phyloP scores from a whole-genome alignment of 2,797 vertebrate genomes.

The Toxotes lorentzi region DNA sequence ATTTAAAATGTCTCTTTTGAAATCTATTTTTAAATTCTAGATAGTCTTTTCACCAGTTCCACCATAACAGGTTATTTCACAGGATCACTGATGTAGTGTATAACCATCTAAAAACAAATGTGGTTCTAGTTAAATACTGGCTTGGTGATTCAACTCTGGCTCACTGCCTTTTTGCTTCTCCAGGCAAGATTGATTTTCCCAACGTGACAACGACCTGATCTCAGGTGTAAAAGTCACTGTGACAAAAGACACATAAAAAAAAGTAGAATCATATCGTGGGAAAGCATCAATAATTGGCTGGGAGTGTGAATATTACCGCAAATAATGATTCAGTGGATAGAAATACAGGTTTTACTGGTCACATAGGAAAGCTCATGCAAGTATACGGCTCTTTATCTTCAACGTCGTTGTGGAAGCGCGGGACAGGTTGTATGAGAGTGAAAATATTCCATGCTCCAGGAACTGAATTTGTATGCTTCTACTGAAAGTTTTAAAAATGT shows the following conservation, averaged over 20 bases:
- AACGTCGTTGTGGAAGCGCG: conserved; percentile 17
- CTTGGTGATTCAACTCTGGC: conserved; percentile 66
- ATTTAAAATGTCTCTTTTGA: not conserved
- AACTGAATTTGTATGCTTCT: conserved; percentile 42
- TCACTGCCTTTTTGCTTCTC: conserved; percentile 68
- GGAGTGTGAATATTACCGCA: conserved; percentile 64
- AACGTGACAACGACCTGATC: conserved; percentile 70
- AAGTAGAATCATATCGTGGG: conserved; percentile 80
- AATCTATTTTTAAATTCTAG: not conserved
- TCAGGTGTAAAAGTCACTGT: conserved; percentile 72
- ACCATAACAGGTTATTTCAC: not conserved
- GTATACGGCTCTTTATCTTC: conserved; percentile 21
- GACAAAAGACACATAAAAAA: conserved; percentile 73
- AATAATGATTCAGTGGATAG: conserved; percentile 56
- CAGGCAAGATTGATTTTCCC: conserved; percentile 81
- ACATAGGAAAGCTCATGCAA: conserved; percentile 14
- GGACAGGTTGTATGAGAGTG: conserved; percentile 35
- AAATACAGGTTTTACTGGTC: conserved; percentile 73
- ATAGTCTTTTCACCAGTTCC: not conserved
- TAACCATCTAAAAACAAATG: conserved; percentile 58
- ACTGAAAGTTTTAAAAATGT: conserved; percentile 9
- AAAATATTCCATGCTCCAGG: conserved; percentile 62
- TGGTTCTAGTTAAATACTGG: conserved; percentile 69
- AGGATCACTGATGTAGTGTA: not conserved
- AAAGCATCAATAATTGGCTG: conserved; percentile 79